phyloP scores from a whole-genome alignment of 2,888 invertebrate species.

The Epirrita christyi region DNA sequence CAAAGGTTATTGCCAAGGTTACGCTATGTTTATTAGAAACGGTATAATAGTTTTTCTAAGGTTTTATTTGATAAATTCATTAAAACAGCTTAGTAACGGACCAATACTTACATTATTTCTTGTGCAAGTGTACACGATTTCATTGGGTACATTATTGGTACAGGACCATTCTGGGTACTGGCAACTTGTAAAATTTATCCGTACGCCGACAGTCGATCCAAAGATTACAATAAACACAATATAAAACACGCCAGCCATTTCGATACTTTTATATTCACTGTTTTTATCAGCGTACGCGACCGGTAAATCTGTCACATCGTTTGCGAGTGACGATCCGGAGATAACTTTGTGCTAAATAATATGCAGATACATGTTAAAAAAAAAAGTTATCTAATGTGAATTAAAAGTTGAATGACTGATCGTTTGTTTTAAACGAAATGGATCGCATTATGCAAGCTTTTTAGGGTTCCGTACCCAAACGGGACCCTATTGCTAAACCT shows the following conservation, averaged over 20 bases:
- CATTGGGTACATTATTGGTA: slow-evolving; percentile 60
- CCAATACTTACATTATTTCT: slow-evolving; percentile 65
- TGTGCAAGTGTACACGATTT: slow-evolving; percentile 68
- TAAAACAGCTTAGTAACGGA: neutral
- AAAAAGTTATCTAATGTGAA: neutral
- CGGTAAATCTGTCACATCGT: slow-evolving; percentile 59
- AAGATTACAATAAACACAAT: slow-evolving; percentile 39
- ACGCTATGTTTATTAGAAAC: too few species aligned
- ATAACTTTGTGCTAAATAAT: slow-evolving; percentile 57
- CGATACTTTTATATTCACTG: slow-evolving; percentile 6
- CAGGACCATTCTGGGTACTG: slow-evolving; percentile 75
- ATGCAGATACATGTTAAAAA: slow-evolving; percentile 34
- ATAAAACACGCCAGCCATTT: slow-evolving; percentile 29
- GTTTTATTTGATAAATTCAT: too few species aligned
- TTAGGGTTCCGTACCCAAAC: too few species aligned
- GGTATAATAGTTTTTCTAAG: too few species aligned
- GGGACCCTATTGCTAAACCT: too few species aligned
- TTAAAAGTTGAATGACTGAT: slow-evolving; percentile 49
- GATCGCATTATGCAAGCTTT: neutral
- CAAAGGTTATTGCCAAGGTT: too few species aligned
- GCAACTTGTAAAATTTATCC: slow-evolving; percentile 74
- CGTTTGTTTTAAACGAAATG: slow-evolving; percentile 6
- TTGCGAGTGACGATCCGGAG: slow-evolving; percentile 53
- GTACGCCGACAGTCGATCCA: slow-evolving; percentile 51
- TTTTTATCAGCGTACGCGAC: slow-evolving; percentile 39